Evolutionary conservation across 2,113 vertebrate species (phyloP).

Genomic region (Falco punctatus): DNA sequence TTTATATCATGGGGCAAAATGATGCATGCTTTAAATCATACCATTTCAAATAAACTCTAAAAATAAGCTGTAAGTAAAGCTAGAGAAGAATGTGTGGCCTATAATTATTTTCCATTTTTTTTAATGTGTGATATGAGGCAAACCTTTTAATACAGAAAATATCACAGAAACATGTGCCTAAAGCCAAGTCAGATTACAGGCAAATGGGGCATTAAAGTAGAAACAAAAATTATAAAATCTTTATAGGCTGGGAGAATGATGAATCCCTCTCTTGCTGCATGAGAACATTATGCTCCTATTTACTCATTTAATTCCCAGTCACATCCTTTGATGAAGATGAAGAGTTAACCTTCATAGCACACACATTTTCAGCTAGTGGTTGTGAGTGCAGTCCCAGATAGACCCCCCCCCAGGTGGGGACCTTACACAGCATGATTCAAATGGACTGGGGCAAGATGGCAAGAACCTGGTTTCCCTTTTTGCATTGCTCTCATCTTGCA

Average conservation of each 20-base stretch:
- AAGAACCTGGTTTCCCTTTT: neutral
- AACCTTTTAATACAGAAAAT: neutral
- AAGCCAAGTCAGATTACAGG: neutral
- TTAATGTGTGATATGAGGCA: neutral
- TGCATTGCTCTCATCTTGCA: neutral
- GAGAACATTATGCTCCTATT: neutral
- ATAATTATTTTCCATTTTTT: neutral
- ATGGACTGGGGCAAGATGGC: neutral
- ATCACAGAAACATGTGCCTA: neutral
- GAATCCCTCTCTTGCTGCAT: neutral
- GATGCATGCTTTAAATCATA: neutral
- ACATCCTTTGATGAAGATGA: neutral
- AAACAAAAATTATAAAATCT: neutral
- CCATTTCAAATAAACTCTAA: neutral
- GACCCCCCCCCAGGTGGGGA: neutral
- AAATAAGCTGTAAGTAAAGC: neutral
- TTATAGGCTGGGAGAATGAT: neutral
- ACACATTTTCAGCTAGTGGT: neutral
- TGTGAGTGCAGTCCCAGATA: neutral
- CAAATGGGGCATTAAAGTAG: neutral
- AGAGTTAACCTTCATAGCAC: neutral
- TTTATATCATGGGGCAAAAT: neutral
- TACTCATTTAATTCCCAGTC: neutral
- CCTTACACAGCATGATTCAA: neutral
- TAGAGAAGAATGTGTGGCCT: neutral